Base-by-base conservation (phyloP, 2,797 vertebrate species). In the Muscicapa striata region DNA sequence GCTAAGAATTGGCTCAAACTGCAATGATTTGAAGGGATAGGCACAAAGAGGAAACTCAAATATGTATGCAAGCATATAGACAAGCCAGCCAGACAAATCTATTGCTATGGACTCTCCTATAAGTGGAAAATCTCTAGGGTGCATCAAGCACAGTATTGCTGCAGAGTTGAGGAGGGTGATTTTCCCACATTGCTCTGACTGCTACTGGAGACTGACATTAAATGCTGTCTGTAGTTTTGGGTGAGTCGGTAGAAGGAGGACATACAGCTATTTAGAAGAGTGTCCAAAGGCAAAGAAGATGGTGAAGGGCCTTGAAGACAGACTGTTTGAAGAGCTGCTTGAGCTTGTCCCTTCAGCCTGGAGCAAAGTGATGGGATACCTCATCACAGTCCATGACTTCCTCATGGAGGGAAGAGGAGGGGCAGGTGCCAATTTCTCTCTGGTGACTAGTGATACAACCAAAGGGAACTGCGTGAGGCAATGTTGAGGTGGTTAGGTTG, bases 361-460 rank as follows among this genome's bases (percentile, higher is more conserved):
- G 27, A 54, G 22, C 12, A 23, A 61, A 40, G n/a, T 19, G n/a
- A 55, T 0, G 0, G 15, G 24, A 27, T 10, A 10, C 6, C 34
- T 46, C 41, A 46, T 38, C 40, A n/a, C 41, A 40, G 23, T 19
- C 67, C 46, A 15, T 23, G 54, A 15, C n/a, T 46, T n/a, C 23
- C 41, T 55, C 23, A 19, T 1, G 6, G n/a, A 19, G 10, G 15
- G 10, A 27, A 19, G 27, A 40, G 27, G 15, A 46, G 10, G 21
- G 34, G 13, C 41, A 63, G 41, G 38, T 1, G 0, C 58, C n/a
- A 41, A 29, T n/a, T 63, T 63, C 59, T 40, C 29, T 29, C 41
- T 23, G 29, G 18, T 45, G 19, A 46, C 12, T 21, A 54, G 7
- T 10, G 18, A 38, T 18, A 32, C 5, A 9, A 23, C 19, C 67